Percentiles rank a stretch among this genome's conserved stretches.
Conservation (phyloP, 2,888 invertebrate genomes). For the Branchellion lobata region DNA sequence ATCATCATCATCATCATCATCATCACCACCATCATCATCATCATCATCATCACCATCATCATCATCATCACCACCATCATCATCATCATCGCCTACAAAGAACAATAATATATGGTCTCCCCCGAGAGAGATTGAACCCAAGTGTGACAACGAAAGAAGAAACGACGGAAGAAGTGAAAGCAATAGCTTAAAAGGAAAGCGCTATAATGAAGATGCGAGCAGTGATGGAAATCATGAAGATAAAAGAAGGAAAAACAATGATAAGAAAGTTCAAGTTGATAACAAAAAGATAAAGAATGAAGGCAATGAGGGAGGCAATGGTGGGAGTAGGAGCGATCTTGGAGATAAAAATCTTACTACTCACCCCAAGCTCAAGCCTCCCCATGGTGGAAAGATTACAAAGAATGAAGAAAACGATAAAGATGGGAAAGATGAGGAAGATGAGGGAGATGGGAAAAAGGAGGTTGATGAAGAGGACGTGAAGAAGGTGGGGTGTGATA, state of each 20-base stretch:
- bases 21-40: constrained; percentile 18
- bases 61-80: constrained; percentile 23
- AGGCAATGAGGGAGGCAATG: too few species aligned
- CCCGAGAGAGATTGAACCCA: background rate
- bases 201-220: background rate
- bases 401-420: too few species aligned
- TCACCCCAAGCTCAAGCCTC: background rate
- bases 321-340: too few species aligned
- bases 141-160: background rate
- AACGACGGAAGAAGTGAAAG: background rate
- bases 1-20: too few species aligned
- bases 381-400: background rate
- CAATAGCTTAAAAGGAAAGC: background rate
- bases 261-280: background rate
- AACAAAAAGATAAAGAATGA: background rate
- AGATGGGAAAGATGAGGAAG: too few species aligned
- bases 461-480: too few species aligned
- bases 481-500: too few species aligned
- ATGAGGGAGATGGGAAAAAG: too few species aligned
- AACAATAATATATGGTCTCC: background rate
- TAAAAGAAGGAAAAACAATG: background rate
- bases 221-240: background rate
- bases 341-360: too few species aligned
- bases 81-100: background rate
- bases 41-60: constrained; percentile 4